Evolutionary conservation across 2,888 invertebrate species (phyloP), one percentile per base, ranked within the genome.

Genomic region (Deilephila elpenor): DNA sequence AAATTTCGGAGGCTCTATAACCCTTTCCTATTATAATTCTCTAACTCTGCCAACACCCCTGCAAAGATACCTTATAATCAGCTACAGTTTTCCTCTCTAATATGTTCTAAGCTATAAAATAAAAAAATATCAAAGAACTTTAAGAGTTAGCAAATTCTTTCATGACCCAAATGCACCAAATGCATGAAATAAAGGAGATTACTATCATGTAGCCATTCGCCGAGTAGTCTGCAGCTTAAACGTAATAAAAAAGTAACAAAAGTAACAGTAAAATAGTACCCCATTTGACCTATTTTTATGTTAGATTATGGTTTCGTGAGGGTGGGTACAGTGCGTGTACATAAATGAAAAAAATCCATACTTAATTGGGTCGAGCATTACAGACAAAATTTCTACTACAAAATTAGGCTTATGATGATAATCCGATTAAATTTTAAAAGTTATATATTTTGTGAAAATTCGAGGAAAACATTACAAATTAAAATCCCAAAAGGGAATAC

Each of bases 281-380:
- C 59, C 44, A 44, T 53, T 60, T 73, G 73, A 70, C 73, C 73
- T 70, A 70, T 59, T 73, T 73, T 70, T 60, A 20, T 70, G 64
- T 73, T 59, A 44, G 67, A 64, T 67, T 34, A 59, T 19, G 51
- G 17, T 44, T 59, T 67, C 32, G 64, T 67, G 51, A 51, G 51
- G 53, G 70, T 17, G 51, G 53, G 59, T 44, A 1, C 8, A 53
- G 67, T 25, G 72, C 59, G 70, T 32, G 17, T 51, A 32, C 29
- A 51, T 44, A 20, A 20, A 73, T 25, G 34, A 73, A 34, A 59
- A n/a, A 59, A 71, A 59, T 34, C 34, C 14, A 44, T 34, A 67
- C 44, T 6, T 44, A 60, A 37, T 37, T 14, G 17, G 70, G 71
- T 60, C 32, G 19, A 34, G 2, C 5, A 44, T 11, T 11, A 67